Base-by-base conservation (phyloP, 2,888 invertebrate genomes). In the Eubasilissa splendida region DNA sequence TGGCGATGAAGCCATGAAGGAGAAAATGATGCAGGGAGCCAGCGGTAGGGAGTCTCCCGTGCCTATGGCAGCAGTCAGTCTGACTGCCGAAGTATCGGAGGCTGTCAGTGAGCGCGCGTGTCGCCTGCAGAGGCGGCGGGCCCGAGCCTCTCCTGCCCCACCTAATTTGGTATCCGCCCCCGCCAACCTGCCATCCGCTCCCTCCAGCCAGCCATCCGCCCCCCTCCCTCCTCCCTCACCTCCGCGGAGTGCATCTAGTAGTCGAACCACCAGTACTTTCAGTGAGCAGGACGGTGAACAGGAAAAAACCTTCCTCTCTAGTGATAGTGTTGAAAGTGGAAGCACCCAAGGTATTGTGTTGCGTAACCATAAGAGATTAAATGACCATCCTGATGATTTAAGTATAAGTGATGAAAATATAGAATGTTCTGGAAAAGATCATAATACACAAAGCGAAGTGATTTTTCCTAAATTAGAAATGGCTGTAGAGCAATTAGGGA, bases 311-410 rank as follows among this genome's bases (percentile, higher is more conserved):
- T 77, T 65, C 54, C 71, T 71, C 54, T 22, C 50, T 31, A 52
- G 70, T 70, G 52, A 70, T 22, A 52, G 70, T 50, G 53, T 53
- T 11, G 83, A 84, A 22, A 90, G 89, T 65, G 90, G 90, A 52
- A 22, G n/a, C 84, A 88, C 89, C 84, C 86, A 89, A 83, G 92
- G 93, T 73, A 93, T 93, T 85, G 92, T 91, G 74, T 87, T 93
- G 85, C 89, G 93, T 84, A 93, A 91, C 88, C 93, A 93, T 86
- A 92, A 92, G 87, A 90, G 91, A 83, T 89, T 93, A 66, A 86
- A 84, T 68, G 87, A 87, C 12, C 31, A 31, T 50, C 58, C 53
- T 8, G 80, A 65, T 8, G 76, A 63, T 50, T 42, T 42, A n/a
- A 14, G 75, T 75, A 33, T 42, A 50, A 59, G n/a, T 65, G 74